These are phyloP conservation scores for Bolinopsis microptera DNA, from an alignment of 37 sponge, comb jelly and placozoan species.

Conservation along the genomic window DNA sequence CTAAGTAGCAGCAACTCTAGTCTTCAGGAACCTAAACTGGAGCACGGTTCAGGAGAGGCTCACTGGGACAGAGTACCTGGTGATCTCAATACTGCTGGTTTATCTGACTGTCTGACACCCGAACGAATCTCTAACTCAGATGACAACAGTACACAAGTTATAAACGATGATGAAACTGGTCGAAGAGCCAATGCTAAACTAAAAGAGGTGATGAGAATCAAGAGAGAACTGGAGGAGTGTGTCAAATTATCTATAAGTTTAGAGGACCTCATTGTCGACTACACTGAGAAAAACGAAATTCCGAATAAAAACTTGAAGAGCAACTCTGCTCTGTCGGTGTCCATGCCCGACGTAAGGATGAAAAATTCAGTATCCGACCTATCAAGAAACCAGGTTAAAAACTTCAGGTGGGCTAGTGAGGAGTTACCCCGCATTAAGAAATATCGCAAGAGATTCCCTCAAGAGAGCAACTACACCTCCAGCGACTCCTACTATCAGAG, in stretches of 20 bases:
- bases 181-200: background rate
- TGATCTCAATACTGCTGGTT: background rate
- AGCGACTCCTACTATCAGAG: background rate
- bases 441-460: background rate
- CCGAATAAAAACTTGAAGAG: background rate
- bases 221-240: conserved; percentile 22
- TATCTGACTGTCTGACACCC: background rate
- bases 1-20: background rate
- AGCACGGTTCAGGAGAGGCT: background rate
- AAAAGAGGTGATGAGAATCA: conserved; percentile 1
- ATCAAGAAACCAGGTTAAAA: background rate
- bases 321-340: background rate
- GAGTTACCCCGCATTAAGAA: background rate
- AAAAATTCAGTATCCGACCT: background rate
- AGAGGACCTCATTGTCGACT: background rate
- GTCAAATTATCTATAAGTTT: conserved; percentile 6
- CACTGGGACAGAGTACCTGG: background rate
- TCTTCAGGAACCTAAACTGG: background rate
- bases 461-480: background rate
- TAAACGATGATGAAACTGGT: conserved; percentile 7
- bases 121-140: background rate
- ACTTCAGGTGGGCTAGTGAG: background rate
- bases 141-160: background rate
- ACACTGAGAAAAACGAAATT: background rate
- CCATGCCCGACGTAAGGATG: conserved; percentile 1